phyloP scores from a whole-genome alignment of 2,113 vertebrate species.

The Erythrolamprus reginae region DNA sequence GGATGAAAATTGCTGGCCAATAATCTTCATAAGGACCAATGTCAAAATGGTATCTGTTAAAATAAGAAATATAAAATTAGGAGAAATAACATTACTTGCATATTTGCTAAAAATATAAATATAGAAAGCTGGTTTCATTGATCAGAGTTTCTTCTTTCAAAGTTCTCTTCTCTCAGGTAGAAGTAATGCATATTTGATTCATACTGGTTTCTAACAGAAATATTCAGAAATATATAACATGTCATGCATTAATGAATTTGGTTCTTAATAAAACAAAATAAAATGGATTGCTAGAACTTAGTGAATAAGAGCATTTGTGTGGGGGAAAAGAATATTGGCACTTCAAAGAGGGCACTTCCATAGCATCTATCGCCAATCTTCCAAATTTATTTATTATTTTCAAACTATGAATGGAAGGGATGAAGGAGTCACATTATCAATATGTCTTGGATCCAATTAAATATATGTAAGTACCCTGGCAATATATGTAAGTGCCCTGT shows the following conservation, averaged over 20 bases:
- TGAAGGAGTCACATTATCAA: neutral
- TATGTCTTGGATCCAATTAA: too few relatives aligned
- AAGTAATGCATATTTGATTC: neutral
- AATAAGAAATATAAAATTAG: conserved; percentile 25
- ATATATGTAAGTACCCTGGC: neutral
- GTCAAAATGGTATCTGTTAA: conserved; percentile 92
- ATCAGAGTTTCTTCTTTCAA: neutral
- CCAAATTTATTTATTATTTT: neutral
- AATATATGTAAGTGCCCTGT: neutral
- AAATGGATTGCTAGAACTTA: neutral
- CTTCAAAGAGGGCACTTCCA: neutral
- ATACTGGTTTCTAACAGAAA: neutral
- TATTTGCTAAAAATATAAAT: neutral
- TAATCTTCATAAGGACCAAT: conserved; percentile 90
- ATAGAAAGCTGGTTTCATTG: neutral
- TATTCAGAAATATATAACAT: neutral
- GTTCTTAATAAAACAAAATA: neutral
- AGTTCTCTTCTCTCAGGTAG: neutral
- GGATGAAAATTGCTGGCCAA: conserved; percentile 96
- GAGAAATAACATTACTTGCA: neutral
- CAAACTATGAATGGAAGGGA: too few relatives aligned
- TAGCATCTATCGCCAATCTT: neutral
- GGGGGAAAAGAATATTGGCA: neutral
- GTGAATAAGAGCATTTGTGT: neutral
- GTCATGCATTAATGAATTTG: neutral